Evolutionary conservation across 2,113 vertebrate genomes (phyloP).

Genomic region (Pelecanoides urinatrix): DNA sequence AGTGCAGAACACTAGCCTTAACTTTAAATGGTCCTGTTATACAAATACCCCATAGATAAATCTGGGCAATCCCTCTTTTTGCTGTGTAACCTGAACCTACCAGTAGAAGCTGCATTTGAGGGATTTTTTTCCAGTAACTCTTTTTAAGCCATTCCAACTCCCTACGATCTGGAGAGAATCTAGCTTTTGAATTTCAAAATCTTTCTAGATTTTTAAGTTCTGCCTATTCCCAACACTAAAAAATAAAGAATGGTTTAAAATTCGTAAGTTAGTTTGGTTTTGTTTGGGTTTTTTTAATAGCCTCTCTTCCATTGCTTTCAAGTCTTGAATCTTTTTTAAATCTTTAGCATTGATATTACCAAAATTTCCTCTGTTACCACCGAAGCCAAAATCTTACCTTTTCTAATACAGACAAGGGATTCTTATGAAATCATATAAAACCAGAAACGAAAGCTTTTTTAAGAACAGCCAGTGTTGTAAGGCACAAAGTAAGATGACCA

Average conservation of each 20-base stretch:
- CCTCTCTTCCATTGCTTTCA: background rate
- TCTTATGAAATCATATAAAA: background rate
- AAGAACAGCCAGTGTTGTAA: background rate
- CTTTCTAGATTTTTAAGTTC: background rate
- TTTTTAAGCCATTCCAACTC: background rate
- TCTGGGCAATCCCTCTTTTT: background rate
- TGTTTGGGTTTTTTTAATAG: background rate
- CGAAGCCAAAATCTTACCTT: background rate
- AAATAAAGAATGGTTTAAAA: background rate
- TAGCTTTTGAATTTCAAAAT: background rate
- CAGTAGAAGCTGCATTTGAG: background rate
- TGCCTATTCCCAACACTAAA: background rate
- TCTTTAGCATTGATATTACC: background rate
- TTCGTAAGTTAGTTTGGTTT: background rate
- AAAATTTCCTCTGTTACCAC: background rate
- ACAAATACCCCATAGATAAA: background rate
- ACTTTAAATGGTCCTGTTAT: background rate
- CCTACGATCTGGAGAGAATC: background rate
- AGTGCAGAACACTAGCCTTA: background rate
- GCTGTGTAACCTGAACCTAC: background rate
- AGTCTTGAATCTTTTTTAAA: background rate
- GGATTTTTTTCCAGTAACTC: background rate
- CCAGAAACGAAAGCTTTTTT: background rate
- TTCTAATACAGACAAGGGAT: background rate
- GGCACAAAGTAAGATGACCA: background rate